phyloP scores from a whole-genome alignment of 2,797 vertebrate genomes.

The Acridotheres tristis region DNA sequence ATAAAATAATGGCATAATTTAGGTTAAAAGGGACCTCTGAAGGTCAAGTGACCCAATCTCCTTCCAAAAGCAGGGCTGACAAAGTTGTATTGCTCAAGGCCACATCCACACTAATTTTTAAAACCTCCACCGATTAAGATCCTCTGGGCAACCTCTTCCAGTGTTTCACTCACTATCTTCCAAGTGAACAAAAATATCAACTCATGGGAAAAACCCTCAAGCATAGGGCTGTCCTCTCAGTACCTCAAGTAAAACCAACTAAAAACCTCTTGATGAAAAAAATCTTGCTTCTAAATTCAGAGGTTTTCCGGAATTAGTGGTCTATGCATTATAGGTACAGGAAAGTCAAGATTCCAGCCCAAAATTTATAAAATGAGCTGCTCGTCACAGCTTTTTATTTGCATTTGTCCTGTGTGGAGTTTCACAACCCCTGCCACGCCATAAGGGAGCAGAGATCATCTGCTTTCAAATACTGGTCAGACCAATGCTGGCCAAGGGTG shows the following conservation, averaged over 20 bases:
- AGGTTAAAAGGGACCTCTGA: not conserved
- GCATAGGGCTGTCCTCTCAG: not conserved
- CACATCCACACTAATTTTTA: not conserved
- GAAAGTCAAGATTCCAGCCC: not conserved
- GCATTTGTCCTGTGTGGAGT: not conserved
- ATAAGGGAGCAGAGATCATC: not conserved
- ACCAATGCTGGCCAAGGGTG: not conserved
- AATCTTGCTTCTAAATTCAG: not conserved
- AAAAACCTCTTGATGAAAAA: not conserved
- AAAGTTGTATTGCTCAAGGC: not conserved
- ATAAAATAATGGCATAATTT: not conserved
- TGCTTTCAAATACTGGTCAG: not conserved
- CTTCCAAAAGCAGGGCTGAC: not conserved
- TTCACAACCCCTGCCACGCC: not conserved
- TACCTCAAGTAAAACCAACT: not conserved
- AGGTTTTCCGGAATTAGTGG: not conserved
- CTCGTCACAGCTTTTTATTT: not conserved
- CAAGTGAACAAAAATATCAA: not conserved
- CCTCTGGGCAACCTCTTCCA: not conserved
- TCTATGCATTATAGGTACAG: not conserved
- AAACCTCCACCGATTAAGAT: not conserved
- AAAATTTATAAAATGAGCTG: not conserved
- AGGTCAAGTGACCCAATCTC: not conserved
- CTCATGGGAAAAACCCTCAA: not conserved
- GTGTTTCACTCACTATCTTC: not conserved